phyloP scores from a whole-genome alignment of 2,888 invertebrate species.

The Tipula helvola region DNA sequence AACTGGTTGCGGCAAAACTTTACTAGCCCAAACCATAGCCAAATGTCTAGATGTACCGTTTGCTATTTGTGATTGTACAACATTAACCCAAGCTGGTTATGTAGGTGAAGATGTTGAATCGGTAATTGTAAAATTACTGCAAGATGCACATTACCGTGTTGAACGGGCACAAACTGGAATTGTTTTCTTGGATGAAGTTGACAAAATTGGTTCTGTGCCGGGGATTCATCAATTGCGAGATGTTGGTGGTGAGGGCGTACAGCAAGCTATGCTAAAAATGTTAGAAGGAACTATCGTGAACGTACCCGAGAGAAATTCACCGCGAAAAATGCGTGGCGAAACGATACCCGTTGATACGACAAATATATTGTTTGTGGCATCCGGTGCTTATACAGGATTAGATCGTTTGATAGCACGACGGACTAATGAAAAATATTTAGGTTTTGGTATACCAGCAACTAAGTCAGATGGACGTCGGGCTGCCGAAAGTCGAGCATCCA shows the following conservation, averaged over 20 bases:
- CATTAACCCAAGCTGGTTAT: slow-evolving; percentile 90
- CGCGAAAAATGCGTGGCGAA: slow-evolving; percentile 84
- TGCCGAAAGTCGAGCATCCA: slow-evolving; percentile 57
- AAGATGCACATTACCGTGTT: slow-evolving; percentile 94
- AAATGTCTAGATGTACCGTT: slow-evolving; percentile 97
- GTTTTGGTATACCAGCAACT: slow-evolving; percentile 76
- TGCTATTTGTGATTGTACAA: slow-evolving; percentile 97
- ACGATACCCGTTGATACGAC: slow-evolving; percentile 97
- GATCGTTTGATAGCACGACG: slow-evolving; percentile 79
- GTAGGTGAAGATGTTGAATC: slow-evolving; percentile 99
- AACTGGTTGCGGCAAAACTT: slow-evolving; percentile 94
- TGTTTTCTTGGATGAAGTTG: slow-evolving; percentile 97
- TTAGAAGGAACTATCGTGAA: slow-evolving; percentile 96
- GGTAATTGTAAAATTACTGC: slow-evolving; percentile 88
- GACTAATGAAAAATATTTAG: slow-evolving; percentile 83
- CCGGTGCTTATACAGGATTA: slow-evolving; percentile 95
- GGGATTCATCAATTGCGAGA: slow-evolving; percentile 83
- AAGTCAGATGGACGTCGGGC: slow-evolving; percentile 70
- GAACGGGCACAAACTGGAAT: slow-evolving; percentile 97
- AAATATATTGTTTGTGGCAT: slow-evolving; percentile 96
- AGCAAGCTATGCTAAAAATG: slow-evolving; percentile 95
- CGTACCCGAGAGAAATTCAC: slow-evolving; percentile 89
- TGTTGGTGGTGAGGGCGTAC: slow-evolving; percentile 97
- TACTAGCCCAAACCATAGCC: slow-evolving; percentile 94
- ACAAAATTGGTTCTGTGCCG: slow-evolving; percentile 96